Base-by-base conservation (phyloP, 2,888 invertebrate genomes). In the Drosophila paramelanica region DNA sequence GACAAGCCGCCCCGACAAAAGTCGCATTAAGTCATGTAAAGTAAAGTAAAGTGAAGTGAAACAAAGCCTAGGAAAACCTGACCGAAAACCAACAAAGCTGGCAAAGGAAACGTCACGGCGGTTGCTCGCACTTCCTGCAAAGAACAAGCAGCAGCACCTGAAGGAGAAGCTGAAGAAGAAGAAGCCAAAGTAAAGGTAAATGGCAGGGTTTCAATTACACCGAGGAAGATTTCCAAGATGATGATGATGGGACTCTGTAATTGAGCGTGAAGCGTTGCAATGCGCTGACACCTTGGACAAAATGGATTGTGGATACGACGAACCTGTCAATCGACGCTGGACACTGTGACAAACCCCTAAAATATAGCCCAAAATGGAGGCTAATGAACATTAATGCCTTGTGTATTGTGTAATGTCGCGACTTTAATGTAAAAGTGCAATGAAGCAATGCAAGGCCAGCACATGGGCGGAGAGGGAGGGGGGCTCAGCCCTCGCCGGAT, bases 401-500 rank as follows among this genome's bases (percentile, higher is more conserved):
- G 49, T 75, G 75, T 51, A 79, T 84, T 82, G 77, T 79, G 72
- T 80, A 80, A 81, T 81, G 86, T 88, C 73, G 79, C 89, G 78
- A 80, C 84, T 87, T 79, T 79, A 89, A 87, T 89, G 77, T 85
- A 84, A 79, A 87, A 87, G 81, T 89, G 85, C 85, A 85, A 85
- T 85, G 84, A 85, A 85, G 85, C 85, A 85, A 84, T 80, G 87
- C 84, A 80, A 73, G 72, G 71, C 71, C 69, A 77, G 49, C 42
- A 31, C 14, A 47, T n/a, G 31, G 36, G 36, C 10, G 62, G 45
- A 38, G 23, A 61, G 27, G 49, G 27, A 7, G 31, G 33, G 45
- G 57, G 27, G n/a, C 5, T 61, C 51, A 47, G 45, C 59, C 50
- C 13, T 58, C 47, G 68, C 89, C 85, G 85, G 85, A 86, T 89